Percentiles rank a stretch among this genome's conserved stretches.
phyloP scores from a whole-genome alignment of 2,888 invertebrate species.

The Netelia fuscicornis region DNA sequence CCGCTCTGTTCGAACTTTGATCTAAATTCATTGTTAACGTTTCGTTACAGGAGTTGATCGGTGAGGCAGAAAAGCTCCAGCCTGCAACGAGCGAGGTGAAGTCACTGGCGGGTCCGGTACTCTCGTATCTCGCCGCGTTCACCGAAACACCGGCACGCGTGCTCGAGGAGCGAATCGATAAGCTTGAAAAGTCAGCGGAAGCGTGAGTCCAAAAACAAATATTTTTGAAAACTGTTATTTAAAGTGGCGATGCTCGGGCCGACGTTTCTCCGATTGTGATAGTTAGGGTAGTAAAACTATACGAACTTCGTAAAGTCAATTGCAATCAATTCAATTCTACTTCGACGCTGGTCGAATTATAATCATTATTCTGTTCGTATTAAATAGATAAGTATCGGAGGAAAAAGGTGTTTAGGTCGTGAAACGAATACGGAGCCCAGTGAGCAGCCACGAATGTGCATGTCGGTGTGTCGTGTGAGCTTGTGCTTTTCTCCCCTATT shows the following conservation, averaged over 20 bases:
- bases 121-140: conserved; percentile 89
- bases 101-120: conserved; percentile 89
- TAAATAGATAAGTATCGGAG: neutral
- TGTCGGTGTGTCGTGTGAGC: conserved; percentile 73
- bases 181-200: conserved; percentile 89
- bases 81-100: conserved; percentile 88
- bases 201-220: conserved; percentile 85
- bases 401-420: neutral
- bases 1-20: conserved; percentile 45
- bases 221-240: conserved; percentile 14
- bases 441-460: conserved; percentile 78
- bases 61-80: conserved; percentile 90
- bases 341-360: neutral
- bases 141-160: conserved; percentile 90
- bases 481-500: conserved; percentile 68
- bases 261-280: neutral
- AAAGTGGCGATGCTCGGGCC: conserved; percentile 33
- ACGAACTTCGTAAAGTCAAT: neutral
- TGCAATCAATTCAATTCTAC: neutral
- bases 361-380: neutral
- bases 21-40: conserved; percentile 53
- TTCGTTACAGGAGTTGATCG: conserved; percentile 88
- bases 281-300: neutral
- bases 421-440: conserved; percentile 20
- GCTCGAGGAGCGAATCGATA: conserved; percentile 89